Evolutionary conservation across 2,888 invertebrate species (phyloP).

Genomic region (Stomorhina lunata): DNA sequence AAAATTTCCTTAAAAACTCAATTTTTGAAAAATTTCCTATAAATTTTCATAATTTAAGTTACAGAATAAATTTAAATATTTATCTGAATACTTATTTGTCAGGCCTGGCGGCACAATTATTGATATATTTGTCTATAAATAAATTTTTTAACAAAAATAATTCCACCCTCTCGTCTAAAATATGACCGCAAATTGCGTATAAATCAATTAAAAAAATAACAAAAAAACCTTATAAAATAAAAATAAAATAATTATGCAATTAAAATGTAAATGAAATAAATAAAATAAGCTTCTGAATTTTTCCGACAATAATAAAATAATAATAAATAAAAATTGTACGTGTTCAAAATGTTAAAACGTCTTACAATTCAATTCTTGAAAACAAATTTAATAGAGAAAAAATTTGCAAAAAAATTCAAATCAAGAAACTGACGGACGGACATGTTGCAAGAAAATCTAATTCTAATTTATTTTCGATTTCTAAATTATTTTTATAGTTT

Average conservation of each 20-base stretch:
- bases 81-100: too few relatives aligned
- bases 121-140: too few relatives aligned
- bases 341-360: constrained; percentile 18
- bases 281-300: neutral
- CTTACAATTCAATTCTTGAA: neutral
- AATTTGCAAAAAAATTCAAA: neutral
- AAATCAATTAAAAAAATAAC: constrained; percentile 1
- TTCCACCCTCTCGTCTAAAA: neutral
- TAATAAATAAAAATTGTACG: constrained; percentile 31
- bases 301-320: constrained; percentile 17
- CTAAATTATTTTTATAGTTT: neutral
- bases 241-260: neutral
- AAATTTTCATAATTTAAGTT: too few relatives aligned
- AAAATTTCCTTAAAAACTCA: too few relatives aligned
- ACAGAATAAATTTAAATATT: too few relatives aligned
- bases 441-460: neutral
- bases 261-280: constrained; percentile 20
- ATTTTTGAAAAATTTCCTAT: too few relatives aligned
- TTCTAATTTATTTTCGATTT: neutral
- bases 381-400: too few relatives aligned
- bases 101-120: too few relatives aligned
- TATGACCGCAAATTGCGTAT: neutral
- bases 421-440: neutral
- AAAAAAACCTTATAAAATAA: neutral
- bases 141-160: neutral